Conservation (phyloP, 1,140 invertebrate species). For the Drosophila mayri region DNA sequence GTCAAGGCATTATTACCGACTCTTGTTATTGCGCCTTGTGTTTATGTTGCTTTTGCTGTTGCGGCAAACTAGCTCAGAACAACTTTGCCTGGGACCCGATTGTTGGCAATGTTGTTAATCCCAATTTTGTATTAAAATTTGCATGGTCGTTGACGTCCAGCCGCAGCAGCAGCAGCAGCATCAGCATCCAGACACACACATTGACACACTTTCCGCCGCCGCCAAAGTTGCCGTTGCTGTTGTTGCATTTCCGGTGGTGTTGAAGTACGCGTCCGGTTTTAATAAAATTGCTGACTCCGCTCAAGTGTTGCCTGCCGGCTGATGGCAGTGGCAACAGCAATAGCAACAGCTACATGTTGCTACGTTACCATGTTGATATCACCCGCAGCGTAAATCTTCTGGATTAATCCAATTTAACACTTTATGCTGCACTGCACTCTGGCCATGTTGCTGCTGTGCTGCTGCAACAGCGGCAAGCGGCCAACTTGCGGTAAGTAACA, state of each 20-base stretch:
- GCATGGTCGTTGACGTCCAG: slow-evolving; percentile 70
- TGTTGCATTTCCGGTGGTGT: slow-evolving; percentile 76
- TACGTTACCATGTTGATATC: slow-evolving; percentile 79
- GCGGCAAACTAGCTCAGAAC: slow-evolving; percentile 59
- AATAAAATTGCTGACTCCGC: slow-evolving; percentile 74
- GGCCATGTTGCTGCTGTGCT: slow-evolving; percentile 57
- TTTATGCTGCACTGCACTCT: slow-evolving; percentile 83
- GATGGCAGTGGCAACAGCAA: slow-evolving; percentile 31
- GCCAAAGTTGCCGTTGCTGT: slow-evolving; percentile 17
- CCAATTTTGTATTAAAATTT: slow-evolving; percentile 80
- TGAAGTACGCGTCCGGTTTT: slow-evolving; percentile 79
- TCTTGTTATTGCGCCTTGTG: slow-evolving; percentile 42
- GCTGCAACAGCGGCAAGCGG: slow-evolving; percentile 22
- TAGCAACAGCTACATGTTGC: slow-evolving; percentile 65
- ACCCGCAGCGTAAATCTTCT: slow-evolving; percentile 84
- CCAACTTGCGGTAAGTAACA: slow-evolving; percentile 41
- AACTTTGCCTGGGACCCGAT: slow-evolving; percentile 20
- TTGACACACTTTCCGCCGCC: slow-evolving; percentile 66
- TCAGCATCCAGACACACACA: slow-evolving; percentile 34
- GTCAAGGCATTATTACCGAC: slow-evolving; percentile 72
- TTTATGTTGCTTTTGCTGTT: slow-evolving; percentile 24
- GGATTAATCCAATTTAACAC: slow-evolving; percentile 85
- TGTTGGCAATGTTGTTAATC: slow-evolving; percentile 61
- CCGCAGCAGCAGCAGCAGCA: slow-evolving; percentile 28
- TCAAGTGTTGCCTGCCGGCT: slow-evolving; percentile 59